These are phyloP conservation scores for Aplidium turbinatum DNA, from an alignment of 23 tunicate species.

Conservation along the genomic window DNA sequence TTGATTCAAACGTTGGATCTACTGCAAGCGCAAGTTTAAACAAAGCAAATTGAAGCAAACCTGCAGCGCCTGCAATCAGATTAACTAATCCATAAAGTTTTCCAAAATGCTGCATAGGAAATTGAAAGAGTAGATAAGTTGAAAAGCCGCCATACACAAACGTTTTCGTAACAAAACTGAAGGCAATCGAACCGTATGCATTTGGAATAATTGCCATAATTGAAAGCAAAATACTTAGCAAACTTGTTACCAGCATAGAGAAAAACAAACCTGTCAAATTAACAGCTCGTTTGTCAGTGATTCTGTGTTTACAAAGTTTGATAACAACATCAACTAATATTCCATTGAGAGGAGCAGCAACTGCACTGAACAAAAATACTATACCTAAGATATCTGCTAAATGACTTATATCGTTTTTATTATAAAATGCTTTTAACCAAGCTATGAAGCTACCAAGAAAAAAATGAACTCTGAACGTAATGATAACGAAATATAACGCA, in stretches of 20 bases:
- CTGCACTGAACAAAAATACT: slow-evolving; percentile 10
- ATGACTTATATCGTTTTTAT: background rate
- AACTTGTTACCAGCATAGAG: background rate
- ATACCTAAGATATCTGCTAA: slow-evolving; percentile 25
- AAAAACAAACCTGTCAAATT: background rate
- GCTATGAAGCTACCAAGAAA: background rate
- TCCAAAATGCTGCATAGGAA: slow-evolving; percentile 37
- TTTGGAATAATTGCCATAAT: background rate
- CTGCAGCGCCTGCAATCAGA: background rate
- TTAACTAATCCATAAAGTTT: slow-evolving; percentile 23
- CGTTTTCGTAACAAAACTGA: background rate
- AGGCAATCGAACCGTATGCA: slow-evolving; percentile 15
- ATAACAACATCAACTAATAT: slow-evolving; percentile 3
- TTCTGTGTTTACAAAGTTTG: background rate
- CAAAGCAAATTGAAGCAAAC: slow-evolving; percentile 26
- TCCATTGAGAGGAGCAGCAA: slow-evolving; percentile 34
- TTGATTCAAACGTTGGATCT: no score
- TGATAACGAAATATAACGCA: background rate
- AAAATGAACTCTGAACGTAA: slow-evolving; percentile 3
- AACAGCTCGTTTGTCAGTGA: background rate
- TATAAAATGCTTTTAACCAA: slow-evolving; percentile 20
- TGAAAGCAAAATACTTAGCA: slow-evolving; percentile 9
- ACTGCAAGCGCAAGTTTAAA: slow-evolving; percentile 22
- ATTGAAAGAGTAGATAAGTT: slow-evolving; percentile 6
- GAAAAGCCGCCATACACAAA: slow-evolving; percentile 19